Evolutionary conservation across 2,113 vertebrate species (phyloP).

Genomic region (Polypterus bichir): DNA sequence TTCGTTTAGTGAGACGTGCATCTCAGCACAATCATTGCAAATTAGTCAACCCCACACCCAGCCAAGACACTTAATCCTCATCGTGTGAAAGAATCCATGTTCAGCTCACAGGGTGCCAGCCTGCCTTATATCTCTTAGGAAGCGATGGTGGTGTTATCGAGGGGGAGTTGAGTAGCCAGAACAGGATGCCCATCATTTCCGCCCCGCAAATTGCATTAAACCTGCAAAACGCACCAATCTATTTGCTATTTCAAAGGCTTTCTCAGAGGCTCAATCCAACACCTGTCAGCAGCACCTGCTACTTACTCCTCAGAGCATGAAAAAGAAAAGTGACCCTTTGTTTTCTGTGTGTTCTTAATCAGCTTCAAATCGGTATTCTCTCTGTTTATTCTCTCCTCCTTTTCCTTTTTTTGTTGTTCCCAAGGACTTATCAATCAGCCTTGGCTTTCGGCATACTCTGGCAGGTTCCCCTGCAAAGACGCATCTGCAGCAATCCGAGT

Average conservation of each 20-base stretch:
- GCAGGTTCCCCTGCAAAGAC: background rate
- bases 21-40: no score
- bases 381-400: conserved; percentile 24
- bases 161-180: no score
- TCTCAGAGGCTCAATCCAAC: conserved; percentile 53
- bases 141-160: no score
- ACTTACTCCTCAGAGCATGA: conserved; percentile 20
- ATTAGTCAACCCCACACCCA: no score
- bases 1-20: no score
- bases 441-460: background rate
- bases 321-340: conserved; percentile 41
- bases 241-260: conserved; percentile 58
- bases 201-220: conserved; percentile 44
- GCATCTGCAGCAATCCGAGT: background rate
- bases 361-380: conserved; percentile 14
- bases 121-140: no score
- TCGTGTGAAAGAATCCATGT: no score
- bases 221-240: conserved; percentile 49
- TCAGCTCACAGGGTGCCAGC: no score
- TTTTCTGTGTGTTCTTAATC: conserved; percentile 55
- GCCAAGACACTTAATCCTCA: no score
- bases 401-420: conserved; percentile 58
- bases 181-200: conserved; percentile 52
- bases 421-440: conserved; percentile 59
- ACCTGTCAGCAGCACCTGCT: conserved; percentile 62